Evolutionary conservation across 1,140 invertebrate genomes (phyloP).

Genomic region (Drosophila subpulchrella): DNA sequence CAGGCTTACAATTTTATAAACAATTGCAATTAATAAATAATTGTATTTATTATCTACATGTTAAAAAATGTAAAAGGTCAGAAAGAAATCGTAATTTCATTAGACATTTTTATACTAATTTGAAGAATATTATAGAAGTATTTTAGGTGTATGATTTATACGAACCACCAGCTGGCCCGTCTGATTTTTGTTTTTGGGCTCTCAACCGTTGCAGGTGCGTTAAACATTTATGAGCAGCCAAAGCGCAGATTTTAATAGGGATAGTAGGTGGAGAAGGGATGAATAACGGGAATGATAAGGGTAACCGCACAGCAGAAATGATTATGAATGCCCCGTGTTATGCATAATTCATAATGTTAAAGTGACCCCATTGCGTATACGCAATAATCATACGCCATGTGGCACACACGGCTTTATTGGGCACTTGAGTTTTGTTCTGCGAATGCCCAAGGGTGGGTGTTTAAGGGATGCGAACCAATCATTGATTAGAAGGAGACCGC

Average conservation of each 20-base stretch:
- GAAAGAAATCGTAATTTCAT: no score
- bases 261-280: neutral
- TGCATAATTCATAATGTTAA: conserved; percentile 80
- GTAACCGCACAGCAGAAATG: conserved; percentile 59
- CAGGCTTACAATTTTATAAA: no score
- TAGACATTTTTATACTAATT: no score
- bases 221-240: conserved; percentile 75
- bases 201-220: conserved; percentile 65
- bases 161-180: conserved; percentile 12
- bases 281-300: neutral
- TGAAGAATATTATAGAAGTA: neutral
- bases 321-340: conserved; percentile 66
- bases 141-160: neutral
- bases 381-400: conserved; percentile 74
- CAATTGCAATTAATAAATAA: no score
- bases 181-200: conserved; percentile 10
- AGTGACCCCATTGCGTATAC: conserved; percentile 79
- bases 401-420: conserved; percentile 32
- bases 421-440: conserved; percentile 13
- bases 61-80: no score
- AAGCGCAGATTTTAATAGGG: conserved; percentile 46
- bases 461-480: conserved; percentile 30
- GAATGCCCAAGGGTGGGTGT: conserved; percentile 10
- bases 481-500: conserved; percentile 15
- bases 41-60: no score